Evolutionary conservation across 1,140 invertebrate species (phyloP).

Genomic region (Tetranychus urticae): DNA sequence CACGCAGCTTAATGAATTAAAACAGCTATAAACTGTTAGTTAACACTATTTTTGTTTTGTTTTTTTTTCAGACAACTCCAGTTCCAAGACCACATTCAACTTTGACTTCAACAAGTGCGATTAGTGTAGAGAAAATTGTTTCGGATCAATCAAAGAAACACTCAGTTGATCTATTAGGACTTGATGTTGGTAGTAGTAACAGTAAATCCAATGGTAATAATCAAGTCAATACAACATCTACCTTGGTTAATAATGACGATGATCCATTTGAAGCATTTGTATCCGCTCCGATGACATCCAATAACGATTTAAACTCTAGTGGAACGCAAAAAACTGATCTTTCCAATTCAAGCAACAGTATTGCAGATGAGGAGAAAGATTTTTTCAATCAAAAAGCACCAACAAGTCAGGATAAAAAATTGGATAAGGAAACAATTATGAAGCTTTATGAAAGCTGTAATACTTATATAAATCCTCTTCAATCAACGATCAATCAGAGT

Average conservation of each 20-base stretch:
- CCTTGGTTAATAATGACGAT: neutral
- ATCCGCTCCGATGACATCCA: neutral
- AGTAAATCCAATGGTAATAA: neutral
- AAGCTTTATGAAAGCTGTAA: conserved; percentile 38
- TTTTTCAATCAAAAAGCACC: conserved; percentile 67
- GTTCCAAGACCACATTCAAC: conserved; percentile 12
- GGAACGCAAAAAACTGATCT: neutral
- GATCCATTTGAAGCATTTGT: conserved; percentile 8
- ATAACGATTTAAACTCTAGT: neutral
- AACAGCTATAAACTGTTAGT: no score
- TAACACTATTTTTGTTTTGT: no score
- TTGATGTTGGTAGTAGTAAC: neutral
- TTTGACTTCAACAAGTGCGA: conserved; percentile 8
- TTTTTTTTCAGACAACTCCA: conserved; percentile 2
- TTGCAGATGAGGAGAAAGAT: conserved; percentile 42
- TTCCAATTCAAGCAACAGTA: neutral
- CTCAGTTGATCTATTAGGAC: conserved; percentile 7
- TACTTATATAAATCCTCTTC: neutral
- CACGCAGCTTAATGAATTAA: neutral
- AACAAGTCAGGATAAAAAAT: conserved; percentile 36
- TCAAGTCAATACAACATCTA: neutral
- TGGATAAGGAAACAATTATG: conserved; percentile 80
- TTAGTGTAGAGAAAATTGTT: neutral
- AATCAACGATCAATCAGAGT: no score
- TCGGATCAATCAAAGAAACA: neutral